A percentile compares a stretch with the other conserved stretches of the same genome.
phyloP scores from a whole-genome alignment of 2,113 vertebrate species.

The Oncorhynchus gorbuscha region DNA sequence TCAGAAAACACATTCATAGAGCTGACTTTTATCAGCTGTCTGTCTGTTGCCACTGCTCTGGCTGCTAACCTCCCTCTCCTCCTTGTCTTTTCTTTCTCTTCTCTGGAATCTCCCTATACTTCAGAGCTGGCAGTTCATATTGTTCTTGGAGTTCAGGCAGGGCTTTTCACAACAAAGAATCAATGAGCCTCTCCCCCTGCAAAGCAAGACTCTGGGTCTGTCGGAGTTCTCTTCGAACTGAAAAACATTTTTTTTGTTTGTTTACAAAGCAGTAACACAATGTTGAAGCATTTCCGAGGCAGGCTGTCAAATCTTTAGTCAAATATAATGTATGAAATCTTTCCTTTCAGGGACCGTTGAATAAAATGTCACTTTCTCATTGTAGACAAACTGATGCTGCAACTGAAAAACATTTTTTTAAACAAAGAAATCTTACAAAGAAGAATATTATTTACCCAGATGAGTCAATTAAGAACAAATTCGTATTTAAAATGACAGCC shows the following conservation, averaged over 20 bases:
- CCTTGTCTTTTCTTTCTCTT: background rate
- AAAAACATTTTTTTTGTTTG: background rate
- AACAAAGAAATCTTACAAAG: too few species aligned
- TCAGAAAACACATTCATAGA: conserved; percentile 1
- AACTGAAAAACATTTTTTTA: too few species aligned
- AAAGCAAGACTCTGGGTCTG: conserved; percentile 7
- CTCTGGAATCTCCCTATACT: background rate
- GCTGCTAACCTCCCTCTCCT: background rate
- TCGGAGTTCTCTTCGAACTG: background rate
- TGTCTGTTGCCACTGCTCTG: background rate
- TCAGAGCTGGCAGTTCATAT: conserved; percentile 1
- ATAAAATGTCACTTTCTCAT: too few species aligned
- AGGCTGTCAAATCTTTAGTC: too few species aligned
- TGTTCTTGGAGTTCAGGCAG: conserved; percentile 10
- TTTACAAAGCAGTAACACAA: background rate
- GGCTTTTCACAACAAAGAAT: conserved; percentile 24
- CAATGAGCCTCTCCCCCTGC: conserved; percentile 7
- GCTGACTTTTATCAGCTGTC: conserved; percentile 17
- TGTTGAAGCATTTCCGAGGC: background rate
- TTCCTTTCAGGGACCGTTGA: too few species aligned
- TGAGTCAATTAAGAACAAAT: too few species aligned
- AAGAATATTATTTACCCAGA: too few species aligned
- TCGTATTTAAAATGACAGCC: too few species aligned
- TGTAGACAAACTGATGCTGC: too few species aligned
- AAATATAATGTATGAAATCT: too few species aligned